Percentiles rank a stretch among this genome's conserved stretches.
phyloP scores from a whole-genome alignment of 2,113 vertebrate genomes.

The Phainopepla nitens region DNA sequence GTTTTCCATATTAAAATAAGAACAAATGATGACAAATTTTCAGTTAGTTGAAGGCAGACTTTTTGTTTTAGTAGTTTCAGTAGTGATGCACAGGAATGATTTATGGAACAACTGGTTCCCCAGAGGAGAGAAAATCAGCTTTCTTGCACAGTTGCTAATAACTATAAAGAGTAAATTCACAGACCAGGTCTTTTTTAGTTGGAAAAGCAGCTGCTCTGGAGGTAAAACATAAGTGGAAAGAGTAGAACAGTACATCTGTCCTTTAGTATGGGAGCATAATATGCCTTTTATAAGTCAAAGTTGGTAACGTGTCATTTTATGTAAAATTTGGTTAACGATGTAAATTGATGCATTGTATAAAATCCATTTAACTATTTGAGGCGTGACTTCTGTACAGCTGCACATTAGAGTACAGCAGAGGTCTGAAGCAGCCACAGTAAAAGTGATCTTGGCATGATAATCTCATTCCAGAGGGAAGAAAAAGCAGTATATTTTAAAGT shows the following conservation, averaged over 20 bases:
- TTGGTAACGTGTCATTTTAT: not conserved
- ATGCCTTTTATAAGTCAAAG: not conserved
- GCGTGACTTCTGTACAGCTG: not conserved
- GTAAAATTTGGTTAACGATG: not conserved
- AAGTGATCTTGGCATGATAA: not conserved
- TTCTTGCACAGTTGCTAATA: not conserved
- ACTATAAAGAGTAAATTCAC: not conserved
- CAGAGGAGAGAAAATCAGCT: not conserved
- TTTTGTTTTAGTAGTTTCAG: not conserved
- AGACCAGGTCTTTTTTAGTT: not conserved
- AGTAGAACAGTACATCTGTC: not conserved
- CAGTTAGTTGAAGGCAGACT: not conserved
- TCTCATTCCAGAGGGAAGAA: not conserved
- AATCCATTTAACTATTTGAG: not conserved
- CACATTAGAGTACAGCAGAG: not conserved
- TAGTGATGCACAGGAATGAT: not conserved
- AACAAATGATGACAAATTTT: not conserved
- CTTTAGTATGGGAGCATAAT: not conserved
- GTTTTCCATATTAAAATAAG: not conserved
- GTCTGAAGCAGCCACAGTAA: not conserved
- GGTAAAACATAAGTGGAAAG: not conserved
- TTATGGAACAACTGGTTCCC: not conserved
- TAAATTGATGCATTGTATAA: not conserved
- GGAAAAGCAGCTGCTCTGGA: not conserved
- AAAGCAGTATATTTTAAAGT: not conserved